Conservation (phyloP, 1,140 invertebrate genomes). For the Drosophila triauraria region DNA sequence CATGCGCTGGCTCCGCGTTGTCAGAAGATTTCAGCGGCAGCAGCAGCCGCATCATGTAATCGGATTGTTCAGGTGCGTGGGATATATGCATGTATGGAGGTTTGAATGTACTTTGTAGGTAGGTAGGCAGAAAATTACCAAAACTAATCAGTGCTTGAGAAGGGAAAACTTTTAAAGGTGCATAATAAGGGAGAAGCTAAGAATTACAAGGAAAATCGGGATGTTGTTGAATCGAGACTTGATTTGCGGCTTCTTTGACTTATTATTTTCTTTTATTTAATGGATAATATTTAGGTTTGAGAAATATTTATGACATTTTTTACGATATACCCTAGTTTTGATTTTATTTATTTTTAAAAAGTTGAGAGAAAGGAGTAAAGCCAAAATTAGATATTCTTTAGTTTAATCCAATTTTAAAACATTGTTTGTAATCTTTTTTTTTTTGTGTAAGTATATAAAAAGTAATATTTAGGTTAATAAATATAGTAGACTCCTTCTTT, state of each 20-base stretch:
- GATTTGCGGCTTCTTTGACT: background rate
- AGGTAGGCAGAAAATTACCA: background rate
- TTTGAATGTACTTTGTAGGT: background rate
- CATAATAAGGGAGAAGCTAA: background rate
- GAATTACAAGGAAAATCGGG: background rate
- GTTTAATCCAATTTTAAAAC: too few relatives aligned
- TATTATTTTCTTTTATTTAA: background rate
- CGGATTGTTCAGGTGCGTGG: slow-evolving; percentile 47
- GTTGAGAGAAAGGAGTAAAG: too few relatives aligned
- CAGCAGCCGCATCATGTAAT: slow-evolving; percentile 30
- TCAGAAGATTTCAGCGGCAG: slow-evolving; percentile 28
- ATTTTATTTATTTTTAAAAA: too few relatives aligned
- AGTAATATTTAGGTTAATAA: too few relatives aligned
- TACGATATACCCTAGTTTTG: too few relatives aligned
- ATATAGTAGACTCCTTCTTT: too few relatives aligned
- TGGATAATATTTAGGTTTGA: background rate
- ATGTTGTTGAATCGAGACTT: background rate
- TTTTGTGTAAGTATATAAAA: too few relatives aligned
- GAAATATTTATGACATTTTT: background rate
- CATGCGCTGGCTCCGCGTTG: slow-evolving; percentile 59
- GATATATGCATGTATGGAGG: background rate
- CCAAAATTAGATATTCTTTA: too few relatives aligned
- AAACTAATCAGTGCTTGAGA: slow-evolving; percentile 3
- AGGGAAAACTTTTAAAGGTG: background rate
- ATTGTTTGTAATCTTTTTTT: too few relatives aligned